Evolutionary conservation across 1,140 invertebrate genomes (phyloP).

Genomic region (Macrobrachium nipponense): DNA sequence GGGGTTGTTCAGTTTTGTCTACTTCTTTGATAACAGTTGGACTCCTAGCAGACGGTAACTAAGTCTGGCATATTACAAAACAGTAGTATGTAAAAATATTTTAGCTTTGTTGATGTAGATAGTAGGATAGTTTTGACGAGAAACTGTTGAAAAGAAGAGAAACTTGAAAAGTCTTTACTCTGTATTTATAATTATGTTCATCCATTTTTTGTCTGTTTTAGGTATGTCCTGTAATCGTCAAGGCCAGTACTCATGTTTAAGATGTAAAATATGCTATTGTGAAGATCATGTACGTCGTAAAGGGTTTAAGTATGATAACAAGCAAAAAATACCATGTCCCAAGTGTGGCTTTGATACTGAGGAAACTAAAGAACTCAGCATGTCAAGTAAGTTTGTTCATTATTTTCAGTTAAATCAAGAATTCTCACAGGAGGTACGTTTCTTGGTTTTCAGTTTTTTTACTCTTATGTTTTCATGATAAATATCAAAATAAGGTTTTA

Average conservation of each 20-base stretch:
- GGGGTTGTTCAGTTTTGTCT: too few species aligned
- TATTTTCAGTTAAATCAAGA: neutral
- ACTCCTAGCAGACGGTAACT: too few species aligned
- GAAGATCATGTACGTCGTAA: conserved; percentile 95
- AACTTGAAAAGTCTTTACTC: neutral
- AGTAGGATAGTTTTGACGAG: neutral
- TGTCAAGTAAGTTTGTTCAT: conserved; percentile 85
- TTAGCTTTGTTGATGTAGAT: too few species aligned
- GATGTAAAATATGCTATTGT: conserved; percentile 96
- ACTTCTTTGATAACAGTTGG: too few species aligned
- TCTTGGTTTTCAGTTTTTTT: too few species aligned
- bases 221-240: conserved; percentile 93
- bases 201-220: conserved; percentile 67
- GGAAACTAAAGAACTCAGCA: conserved; percentile 92
- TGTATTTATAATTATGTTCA: neutral
- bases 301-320: conserved; percentile 92
- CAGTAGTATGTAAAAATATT: too few species aligned
- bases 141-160: neutral
- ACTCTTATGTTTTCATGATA: too few species aligned
- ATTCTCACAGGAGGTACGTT: neutral
- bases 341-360: conserved; percentile 93
- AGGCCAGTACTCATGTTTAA: conserved; percentile 93
- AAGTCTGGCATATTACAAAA: too few species aligned
- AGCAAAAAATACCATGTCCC: conserved; percentile 90
- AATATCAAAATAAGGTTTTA: too few species aligned